These are phyloP conservation scores for Lutjanus argentimaculatus DNA, from an alignment of 2,797 vertebrate genomes.

Conservation along the genomic window DNA sequence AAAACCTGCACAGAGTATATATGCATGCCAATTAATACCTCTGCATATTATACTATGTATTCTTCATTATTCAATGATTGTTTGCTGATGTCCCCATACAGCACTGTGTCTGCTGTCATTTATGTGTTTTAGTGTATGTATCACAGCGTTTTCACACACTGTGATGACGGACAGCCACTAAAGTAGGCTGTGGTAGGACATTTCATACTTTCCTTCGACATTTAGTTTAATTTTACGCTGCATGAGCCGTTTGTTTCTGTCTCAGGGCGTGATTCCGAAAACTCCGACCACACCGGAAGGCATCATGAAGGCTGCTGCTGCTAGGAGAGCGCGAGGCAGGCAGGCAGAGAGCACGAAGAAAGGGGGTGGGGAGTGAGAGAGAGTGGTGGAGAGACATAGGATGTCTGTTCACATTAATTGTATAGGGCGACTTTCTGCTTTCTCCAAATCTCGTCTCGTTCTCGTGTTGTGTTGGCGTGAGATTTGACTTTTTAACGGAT, in stretches of 20 bases:
- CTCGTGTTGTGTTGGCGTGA: constrained; percentile 39
- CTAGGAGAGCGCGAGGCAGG: constrained; percentile 81
- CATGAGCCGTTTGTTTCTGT: background rate
- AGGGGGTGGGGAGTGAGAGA: constrained; percentile 76
- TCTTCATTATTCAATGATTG: background rate
- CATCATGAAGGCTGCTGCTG: constrained; percentile 78
- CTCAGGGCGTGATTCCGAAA: constrained; percentile 11
- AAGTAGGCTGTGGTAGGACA: no score
- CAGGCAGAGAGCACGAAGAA: constrained; percentile 80
- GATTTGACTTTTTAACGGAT: constrained; percentile 53
- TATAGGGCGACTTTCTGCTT: constrained; percentile 66
- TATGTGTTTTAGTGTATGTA: background rate
- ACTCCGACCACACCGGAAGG: constrained; percentile 41
- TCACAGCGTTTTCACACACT: background rate
- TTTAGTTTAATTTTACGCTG: background rate
- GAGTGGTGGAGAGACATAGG: constrained; percentile 60
- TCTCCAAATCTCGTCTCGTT: constrained; percentile 57
- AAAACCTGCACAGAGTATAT: no score
- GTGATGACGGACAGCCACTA: no score
- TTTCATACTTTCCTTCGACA: background rate
- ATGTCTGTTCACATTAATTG: constrained; percentile 77
- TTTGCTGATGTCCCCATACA: background rate
- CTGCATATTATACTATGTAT: no score
- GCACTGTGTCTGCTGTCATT: background rate
- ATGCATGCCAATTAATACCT: no score